These are phyloP conservation scores for Nymphalis io DNA, from an alignment of 1,140 invertebrate species.

Conservation along the genomic window DNA sequence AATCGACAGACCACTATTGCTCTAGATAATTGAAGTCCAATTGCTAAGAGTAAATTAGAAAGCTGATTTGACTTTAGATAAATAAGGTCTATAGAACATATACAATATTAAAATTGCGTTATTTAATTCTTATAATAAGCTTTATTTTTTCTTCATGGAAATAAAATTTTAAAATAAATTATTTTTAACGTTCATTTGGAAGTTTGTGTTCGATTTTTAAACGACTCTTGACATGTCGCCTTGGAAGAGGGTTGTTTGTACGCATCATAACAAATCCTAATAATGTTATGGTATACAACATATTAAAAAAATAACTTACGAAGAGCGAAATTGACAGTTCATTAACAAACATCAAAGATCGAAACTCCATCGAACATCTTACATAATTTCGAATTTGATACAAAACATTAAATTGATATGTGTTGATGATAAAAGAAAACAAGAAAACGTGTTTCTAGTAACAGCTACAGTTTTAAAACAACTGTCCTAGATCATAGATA, in stretches of 20 bases:
- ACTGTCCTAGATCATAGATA: constrained; percentile 35
- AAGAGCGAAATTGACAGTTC: no score
- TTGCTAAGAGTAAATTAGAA: constrained; percentile 45
- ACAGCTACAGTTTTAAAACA: constrained; percentile 15
- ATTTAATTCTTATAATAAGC: background rate
- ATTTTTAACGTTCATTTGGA: no score
- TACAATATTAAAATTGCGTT: no score
- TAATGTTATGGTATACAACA: background rate
- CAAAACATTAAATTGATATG: constrained; percentile 3
- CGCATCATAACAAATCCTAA: background rate
- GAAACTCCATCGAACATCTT: background rate
- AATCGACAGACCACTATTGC: background rate
- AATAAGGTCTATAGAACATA: no score
- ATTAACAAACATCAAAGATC: background rate
- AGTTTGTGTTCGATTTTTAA: no score
- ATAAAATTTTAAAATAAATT: no score
- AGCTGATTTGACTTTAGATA: constrained; percentile 18
- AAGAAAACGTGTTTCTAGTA: constrained; percentile 10
- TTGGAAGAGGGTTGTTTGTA: no score
- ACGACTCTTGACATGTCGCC: no score
- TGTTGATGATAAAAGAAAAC: constrained; percentile 8
- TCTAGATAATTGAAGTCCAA: background rate
- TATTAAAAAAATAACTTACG: no score
- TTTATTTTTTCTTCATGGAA: no score
- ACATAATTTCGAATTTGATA: background rate